A percentile compares a stretch with the other conserved stretches of the same genome.
phyloP scores from a whole-genome alignment of 2,888 invertebrate species.

The Lasioglossum villosulum region DNA sequence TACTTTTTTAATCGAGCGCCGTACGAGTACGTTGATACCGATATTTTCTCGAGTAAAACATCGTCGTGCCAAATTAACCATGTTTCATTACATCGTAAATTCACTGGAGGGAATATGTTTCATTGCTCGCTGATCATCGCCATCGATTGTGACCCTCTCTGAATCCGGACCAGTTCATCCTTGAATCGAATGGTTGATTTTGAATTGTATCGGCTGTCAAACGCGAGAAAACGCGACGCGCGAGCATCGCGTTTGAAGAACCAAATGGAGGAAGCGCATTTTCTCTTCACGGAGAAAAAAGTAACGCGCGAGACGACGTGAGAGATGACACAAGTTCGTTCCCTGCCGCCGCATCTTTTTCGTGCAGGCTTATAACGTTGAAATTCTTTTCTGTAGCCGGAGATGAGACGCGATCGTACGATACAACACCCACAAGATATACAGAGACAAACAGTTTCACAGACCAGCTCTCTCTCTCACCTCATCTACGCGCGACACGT shows the following conservation, averaged over 20 bases:
- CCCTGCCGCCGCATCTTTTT: constrained; percentile 14
- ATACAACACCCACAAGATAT: neutral
- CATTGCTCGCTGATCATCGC: constrained; percentile 37
- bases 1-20: neutral
- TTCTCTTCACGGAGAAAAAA: constrained; percentile 31
- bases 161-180: neutral
- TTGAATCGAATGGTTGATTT: neutral
- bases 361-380: constrained; percentile 19
- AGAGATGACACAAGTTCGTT: constrained; percentile 37
- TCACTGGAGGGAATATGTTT: constrained; percentile 23
- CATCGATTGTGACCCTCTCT: constrained; percentile 50
- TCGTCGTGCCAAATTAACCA: neutral
- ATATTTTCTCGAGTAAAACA: neutral
- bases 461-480: constrained; percentile 45
- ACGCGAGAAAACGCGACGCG: constrained; percentile 30
- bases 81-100: neutral
- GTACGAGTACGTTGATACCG: no score
- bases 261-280: constrained; percentile 40
- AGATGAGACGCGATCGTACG: neutral
- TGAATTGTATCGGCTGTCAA: neutral
- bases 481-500: constrained; percentile 61
- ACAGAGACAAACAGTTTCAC: neutral
- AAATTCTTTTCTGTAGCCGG: constrained; percentile 14
- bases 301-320: constrained; percentile 44
- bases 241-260: constrained; percentile 38